Percentiles rank a stretch among this genome's conserved stretches.
Evolutionary conservation across 2,113 vertebrate species (phyloP).

Genomic region (Plotosus lineatus): DNA sequence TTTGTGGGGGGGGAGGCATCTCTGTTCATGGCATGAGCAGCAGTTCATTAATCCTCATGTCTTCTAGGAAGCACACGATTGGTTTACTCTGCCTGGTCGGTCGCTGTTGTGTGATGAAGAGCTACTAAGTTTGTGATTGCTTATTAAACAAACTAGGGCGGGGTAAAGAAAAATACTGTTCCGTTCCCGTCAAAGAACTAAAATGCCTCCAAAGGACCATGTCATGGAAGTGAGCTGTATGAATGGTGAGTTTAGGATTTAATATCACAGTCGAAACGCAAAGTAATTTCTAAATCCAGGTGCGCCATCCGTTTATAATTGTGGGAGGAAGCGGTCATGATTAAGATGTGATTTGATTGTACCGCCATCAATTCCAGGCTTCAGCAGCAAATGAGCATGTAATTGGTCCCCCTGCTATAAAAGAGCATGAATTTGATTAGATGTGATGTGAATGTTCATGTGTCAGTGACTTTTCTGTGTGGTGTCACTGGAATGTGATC

Average conservation of each 20-base stretch:
- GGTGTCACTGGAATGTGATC: neutral
- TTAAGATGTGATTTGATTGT: constrained; percentile 3
- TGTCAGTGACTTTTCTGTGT: neutral
- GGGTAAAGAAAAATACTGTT: neutral
- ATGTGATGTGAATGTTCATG: neutral
- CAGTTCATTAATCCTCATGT: neutral
- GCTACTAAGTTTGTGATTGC: neutral
- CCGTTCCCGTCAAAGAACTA: neutral
- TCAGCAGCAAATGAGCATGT: neutral
- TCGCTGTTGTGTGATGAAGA: neutral
- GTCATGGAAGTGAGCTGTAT: neutral
- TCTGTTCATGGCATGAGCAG: neutral
- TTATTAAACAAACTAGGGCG: neutral
- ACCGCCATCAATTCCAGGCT: neutral
- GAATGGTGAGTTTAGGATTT: neutral
- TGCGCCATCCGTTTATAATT: neutral
- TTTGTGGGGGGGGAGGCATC: neutral
- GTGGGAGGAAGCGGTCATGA: neutral
- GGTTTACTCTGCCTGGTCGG: neutral
- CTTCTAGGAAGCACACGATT: neutral
- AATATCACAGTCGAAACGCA: neutral
- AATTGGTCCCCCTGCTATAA: neutral
- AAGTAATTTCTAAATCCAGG: neutral
- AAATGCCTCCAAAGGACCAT: neutral
- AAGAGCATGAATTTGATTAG: neutral